Percentiles rank a stretch among this genome's conserved stretches.
phyloP scores from a whole-genome alignment of 2,888 invertebrate species.

The Lithodes maja region DNA sequence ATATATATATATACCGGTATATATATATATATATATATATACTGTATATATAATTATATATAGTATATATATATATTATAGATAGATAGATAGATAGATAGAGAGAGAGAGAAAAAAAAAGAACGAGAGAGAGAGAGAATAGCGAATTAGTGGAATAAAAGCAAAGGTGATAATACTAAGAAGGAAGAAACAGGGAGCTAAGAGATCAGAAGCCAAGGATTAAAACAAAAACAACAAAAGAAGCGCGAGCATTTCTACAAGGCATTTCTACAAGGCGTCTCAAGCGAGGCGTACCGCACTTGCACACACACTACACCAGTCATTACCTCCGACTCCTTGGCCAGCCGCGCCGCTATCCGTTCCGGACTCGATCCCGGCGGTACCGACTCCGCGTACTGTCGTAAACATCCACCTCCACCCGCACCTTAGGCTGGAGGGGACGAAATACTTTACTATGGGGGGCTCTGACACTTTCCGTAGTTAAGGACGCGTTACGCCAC shows the following conservation, averaged over 20 bases:
- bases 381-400: slow-evolving; percentile 42
- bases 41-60: no score
- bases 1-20: no score
- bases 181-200: neutral
- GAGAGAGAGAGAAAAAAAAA: neutral
- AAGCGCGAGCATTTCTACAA: no score
- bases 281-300: no score
- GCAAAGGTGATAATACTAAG: neutral
- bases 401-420: slow-evolving; percentile 35
- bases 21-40: no score
- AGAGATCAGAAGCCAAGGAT: neutral
- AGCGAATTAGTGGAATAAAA: neutral
- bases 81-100: no score
- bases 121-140: neutral
- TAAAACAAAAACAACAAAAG: neutral
- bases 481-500: no score
- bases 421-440: slow-evolving; percentile 45
- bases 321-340: slow-evolving; percentile 34
- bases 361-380: slow-evolving; percentile 47
- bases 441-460: neutral
- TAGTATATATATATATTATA: no score
- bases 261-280: no score
- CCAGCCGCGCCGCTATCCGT: slow-evolving; percentile 46
- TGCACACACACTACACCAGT: no score
- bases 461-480: no score